These are phyloP conservation scores for Brachionus rubens DNA, from an alignment of 1,140 invertebrate species.

Conservation along the genomic window DNA sequence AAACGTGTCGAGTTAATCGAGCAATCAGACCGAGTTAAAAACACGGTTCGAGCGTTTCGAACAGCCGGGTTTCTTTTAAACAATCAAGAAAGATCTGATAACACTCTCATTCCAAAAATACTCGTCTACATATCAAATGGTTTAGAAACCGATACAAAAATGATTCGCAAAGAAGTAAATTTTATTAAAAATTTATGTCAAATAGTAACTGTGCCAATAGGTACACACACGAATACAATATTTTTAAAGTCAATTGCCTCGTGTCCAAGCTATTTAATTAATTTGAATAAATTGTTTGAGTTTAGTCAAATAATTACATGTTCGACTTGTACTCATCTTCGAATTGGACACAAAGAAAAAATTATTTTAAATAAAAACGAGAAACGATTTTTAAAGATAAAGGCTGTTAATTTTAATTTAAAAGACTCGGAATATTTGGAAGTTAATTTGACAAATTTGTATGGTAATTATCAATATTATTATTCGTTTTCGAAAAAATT, in stretches of 20 bases:
- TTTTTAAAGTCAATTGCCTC: not conserved
- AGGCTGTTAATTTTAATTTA: not conserved
- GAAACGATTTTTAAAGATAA: not conserved
- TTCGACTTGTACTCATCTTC: not conserved
- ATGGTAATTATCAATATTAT: not conserved
- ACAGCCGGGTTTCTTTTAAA: not conserved
- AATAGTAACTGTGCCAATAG: not conserved
- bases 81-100: not conserved
- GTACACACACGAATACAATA: not conserved
- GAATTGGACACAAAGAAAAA: not conserved
- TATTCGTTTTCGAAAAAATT: slow-evolving; percentile 5
- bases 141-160: not conserved
- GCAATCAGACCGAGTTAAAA: not conserved
- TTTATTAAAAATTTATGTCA: not conserved
- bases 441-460: not conserved
- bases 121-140: slow-evolving; percentile 1
- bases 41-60: not conserved
- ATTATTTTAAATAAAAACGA: not conserved
- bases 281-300: not conserved
- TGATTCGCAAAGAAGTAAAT: not conserved
- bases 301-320: not conserved
- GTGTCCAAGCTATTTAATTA: not conserved
- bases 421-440: not conserved
- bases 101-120: not conserved
- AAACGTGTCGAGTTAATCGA: not conserved